Conservation (phyloP, 2,888 invertebrate genomes). For the Flexamia atlantica region DNA sequence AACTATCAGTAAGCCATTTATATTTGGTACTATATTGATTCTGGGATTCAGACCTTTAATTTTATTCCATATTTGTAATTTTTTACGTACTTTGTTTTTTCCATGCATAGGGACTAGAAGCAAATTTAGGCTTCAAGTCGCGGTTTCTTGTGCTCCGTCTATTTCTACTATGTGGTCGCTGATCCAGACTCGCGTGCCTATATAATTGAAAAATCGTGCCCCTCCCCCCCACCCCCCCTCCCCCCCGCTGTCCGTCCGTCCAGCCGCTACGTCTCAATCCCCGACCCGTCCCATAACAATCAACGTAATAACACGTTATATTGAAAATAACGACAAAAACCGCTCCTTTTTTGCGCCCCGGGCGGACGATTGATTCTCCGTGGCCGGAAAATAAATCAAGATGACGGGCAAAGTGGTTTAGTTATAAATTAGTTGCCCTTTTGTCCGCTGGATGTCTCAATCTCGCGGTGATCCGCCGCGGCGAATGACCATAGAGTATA, state of each 20-base stretch:
- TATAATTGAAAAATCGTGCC: conserved; percentile 24
- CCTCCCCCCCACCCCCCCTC: conserved; percentile 13
- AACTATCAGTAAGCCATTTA: too few relatives aligned
- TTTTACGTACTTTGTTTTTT: too few relatives aligned
- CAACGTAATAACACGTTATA: conserved; percentile 56
- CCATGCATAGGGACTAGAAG: too few relatives aligned
- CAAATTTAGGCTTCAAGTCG: too few relatives aligned
- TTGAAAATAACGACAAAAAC: conserved; percentile 53
- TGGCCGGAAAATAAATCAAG: conserved; percentile 50
- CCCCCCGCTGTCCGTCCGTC: not conserved
- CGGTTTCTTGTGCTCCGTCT: too few relatives aligned
- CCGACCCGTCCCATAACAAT: conserved; percentile 49
- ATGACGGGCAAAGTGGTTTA: conserved; percentile 52
- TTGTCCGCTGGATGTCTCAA: conserved; percentile 56
- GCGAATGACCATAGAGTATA: conserved; percentile 49
- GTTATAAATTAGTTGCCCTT: conserved; percentile 57
- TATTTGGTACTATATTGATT: too few relatives aligned
- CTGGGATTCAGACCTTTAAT: too few relatives aligned
- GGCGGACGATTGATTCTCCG: conserved; percentile 41
- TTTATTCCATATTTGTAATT: too few relatives aligned
- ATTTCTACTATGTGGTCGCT: too few relatives aligned
- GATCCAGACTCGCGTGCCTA: not conserved
- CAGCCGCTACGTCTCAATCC: conserved; percentile 16
- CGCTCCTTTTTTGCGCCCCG: conserved; percentile 49
- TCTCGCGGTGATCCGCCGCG: conserved; percentile 40